Conservation (phyloP, 2,797 vertebrate species). For the Acridotheres tristis region DNA sequence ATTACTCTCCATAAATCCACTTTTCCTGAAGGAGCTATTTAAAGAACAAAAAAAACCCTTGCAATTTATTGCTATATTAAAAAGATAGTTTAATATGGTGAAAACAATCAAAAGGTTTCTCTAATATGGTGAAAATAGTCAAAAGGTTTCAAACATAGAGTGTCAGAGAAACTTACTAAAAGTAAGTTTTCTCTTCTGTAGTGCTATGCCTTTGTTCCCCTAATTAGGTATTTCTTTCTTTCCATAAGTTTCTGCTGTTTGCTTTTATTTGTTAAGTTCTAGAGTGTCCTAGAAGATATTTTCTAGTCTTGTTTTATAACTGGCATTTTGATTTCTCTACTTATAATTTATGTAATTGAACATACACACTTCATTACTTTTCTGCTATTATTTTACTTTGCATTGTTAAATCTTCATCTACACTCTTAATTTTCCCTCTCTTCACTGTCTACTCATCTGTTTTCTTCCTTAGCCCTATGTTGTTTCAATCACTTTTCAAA, state of each 20-base stretch:
- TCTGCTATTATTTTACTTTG: background rate
- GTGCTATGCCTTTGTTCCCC: background rate
- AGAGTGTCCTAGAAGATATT: background rate
- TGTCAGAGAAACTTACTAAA: background rate
- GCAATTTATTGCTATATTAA: background rate
- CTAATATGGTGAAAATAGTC: background rate
- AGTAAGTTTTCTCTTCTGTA: background rate
- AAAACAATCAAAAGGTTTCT: background rate
- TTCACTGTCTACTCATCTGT: background rate
- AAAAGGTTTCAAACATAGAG: background rate
- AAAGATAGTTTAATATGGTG: background rate
- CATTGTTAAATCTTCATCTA: background rate
- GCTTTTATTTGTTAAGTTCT: background rate
- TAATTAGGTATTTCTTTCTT: background rate
- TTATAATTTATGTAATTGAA: background rate
- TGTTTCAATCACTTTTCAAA: background rate
- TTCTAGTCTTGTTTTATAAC: background rate
- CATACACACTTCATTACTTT: background rate
- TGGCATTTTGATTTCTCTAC: background rate
- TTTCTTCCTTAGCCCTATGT: background rate
- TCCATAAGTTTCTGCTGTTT: background rate
- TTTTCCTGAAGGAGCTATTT: slow-evolving; percentile 59
- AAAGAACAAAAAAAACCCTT: background rate
- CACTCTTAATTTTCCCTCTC: background rate
- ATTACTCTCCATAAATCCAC: slow-evolving; percentile 78